Evolutionary conservation across 2,797 vertebrate genomes (phyloP).

Genomic region (Erithacus rubecula): DNA sequence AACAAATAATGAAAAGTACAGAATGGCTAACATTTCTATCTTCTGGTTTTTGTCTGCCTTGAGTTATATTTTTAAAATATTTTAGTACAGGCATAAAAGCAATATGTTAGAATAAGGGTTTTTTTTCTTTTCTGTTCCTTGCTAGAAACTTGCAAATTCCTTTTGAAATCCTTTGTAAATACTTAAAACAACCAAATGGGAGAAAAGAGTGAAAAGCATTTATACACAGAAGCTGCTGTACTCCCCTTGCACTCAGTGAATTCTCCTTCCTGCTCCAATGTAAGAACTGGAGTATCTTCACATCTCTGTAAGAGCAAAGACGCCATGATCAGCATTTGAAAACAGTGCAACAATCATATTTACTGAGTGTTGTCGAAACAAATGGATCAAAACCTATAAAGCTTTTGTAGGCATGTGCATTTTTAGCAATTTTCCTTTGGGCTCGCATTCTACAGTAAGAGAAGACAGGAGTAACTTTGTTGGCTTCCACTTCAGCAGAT

Average conservation of each 20-base stretch:
- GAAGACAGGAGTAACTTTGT: not conserved
- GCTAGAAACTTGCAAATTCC: constrained; percentile 10
- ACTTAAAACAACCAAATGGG: not conserved
- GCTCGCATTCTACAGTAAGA: not conserved
- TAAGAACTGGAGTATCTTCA: not conserved
- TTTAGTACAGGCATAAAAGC: not conserved
- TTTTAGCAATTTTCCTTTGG: not conserved
- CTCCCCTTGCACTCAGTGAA: not conserved
- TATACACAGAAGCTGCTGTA: not conserved
- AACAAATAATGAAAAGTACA: not conserved
- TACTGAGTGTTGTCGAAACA: not conserved
- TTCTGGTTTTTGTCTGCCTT: not conserved
- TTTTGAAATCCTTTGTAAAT: constrained; percentile 22
- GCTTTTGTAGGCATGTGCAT: not conserved
- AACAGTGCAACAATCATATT: not conserved
- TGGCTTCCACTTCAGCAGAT: not conserved
- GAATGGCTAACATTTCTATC: not conserved
- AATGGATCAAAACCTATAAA: not conserved
- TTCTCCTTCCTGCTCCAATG: not conserved
- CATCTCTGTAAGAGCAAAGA: not conserved
- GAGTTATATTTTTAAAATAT: not conserved
- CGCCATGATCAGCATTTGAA: not conserved
- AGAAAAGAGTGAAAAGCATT: not conserved
- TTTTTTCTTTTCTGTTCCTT: not conserved
- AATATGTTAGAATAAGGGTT: not conserved